Base-by-base conservation (phyloP, 2,888 invertebrate genomes). In the Troides oblongomaculatus region DNA sequence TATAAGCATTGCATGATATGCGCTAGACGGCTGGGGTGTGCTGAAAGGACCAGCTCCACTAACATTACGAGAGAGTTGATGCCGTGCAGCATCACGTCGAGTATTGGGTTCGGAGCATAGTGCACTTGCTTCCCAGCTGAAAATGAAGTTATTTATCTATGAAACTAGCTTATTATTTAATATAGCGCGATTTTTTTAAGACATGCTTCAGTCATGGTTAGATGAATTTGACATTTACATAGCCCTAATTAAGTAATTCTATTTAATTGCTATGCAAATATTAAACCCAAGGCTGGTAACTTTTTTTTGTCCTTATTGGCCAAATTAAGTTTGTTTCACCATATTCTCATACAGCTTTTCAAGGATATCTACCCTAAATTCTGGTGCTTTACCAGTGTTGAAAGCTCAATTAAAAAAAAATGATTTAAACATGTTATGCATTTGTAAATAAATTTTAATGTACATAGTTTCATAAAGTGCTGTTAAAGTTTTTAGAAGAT, bases 51-150 rank as follows among this genome's bases (percentile, higher is more conserved):
- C 78, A 97, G 88, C 89, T 97, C 97, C 62, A 95, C 82, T 62
- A 97, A 81, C 94, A 97, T 96, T 80, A 96, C 93, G 56, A 95
- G 80, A 17, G 96, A 95, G 89, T 97, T 97, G 76, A 94, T 93
- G n/a, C 94, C 94, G 83, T 92, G 92, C 74, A 92, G 78, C 89
- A 91, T 89, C 57, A 91, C 75, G 77, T 93, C 92, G 61, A 92
- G 76, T 10, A 89, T 81, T 0, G 90, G 90, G 75, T 90, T 84
- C 0, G 90, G 90, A 0, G 87, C 86, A 78, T 86, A 92, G 74
- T 88, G 85, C 43, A 85, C 76, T 57, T 81, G 82, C 70, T 77
- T 84, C 1, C 82, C 80, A 8, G 84, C 90, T 87, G 84, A 36
- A 81, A 84, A 66, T 59, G 46, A 46, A 46, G 46, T 46, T 30